Evolutionary conservation across 1,140 invertebrate species (phyloP).

Genomic region (Aleiodes sp.): DNA sequence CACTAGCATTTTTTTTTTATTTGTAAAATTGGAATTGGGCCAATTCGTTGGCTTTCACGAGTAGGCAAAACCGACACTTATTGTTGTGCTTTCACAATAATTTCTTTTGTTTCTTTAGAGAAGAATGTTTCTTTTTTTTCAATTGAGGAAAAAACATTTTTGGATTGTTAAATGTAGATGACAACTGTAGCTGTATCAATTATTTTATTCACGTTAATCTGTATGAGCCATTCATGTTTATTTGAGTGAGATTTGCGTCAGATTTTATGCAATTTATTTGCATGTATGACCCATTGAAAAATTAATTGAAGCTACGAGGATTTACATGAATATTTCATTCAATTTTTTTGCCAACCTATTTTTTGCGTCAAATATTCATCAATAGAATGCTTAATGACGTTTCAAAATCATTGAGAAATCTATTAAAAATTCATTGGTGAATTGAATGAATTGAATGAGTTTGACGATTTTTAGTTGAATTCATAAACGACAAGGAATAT

Average conservation of each 20-base stretch:
- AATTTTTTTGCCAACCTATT: background rate
- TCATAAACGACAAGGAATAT: too few relatives aligned
- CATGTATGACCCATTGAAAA: background rate
- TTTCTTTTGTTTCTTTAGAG: too few relatives aligned
- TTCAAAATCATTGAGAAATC: too few relatives aligned
- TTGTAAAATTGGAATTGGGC: background rate
- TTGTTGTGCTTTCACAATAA: too few relatives aligned
- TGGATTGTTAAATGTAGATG: background rate
- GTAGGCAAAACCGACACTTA: conserved; percentile 13
- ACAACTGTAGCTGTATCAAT: background rate
- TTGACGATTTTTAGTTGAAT: too few relatives aligned
- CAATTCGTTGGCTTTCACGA: conserved; percentile 11
- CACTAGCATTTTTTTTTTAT: background rate
- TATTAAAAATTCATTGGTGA: too few relatives aligned
- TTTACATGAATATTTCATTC: background rate
- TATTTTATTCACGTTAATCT: background rate
- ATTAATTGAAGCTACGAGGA: background rate
- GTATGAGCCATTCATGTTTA: background rate
- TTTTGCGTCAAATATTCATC: background rate
- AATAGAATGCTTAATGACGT: too few relatives aligned
- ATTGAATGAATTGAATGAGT: too few relatives aligned
- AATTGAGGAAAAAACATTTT: background rate
- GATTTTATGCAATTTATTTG: background rate
- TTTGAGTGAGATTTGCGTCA: conserved; percentile 1
- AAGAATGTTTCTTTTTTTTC: too few relatives aligned